Evolutionary conservation across 2,888 invertebrate genomes (phyloP), one percentile per base, ranked within the genome.

Genomic region (Pammene fasciana): DNA sequence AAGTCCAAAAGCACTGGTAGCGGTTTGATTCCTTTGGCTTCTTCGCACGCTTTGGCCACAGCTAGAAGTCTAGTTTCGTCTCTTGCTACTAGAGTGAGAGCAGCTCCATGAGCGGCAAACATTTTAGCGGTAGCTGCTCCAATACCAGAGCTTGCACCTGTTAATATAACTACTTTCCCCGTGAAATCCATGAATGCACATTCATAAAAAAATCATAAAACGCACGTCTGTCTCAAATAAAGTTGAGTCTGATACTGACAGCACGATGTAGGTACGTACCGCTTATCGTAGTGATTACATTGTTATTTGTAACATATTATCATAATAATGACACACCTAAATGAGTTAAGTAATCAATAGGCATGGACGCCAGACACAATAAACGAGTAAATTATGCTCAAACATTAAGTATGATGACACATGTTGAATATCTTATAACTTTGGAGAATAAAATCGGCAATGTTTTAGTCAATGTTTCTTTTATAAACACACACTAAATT

Each of bases 101-200:
- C 43, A 9, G 73, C 72, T 8, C 74, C 73, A 16, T 71, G 54
- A 9, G 52, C 45, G 9, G 73, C 74, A 38, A 74, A 72, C 46
- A 67, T 50, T 16, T 68, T 67, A 0, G 74, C 74, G 7, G 72
- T 65, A 11, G 71, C 68, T 7, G 74, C 73, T 9, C 74, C 74
- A 3, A 73, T 72, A 34, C 74, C 74, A 6, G 72, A 71, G 46
- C 72, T 72, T 0, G 73, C 74, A 3, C 74, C 74, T 3, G 74
- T 74, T 38, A 74, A 59, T 38, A 74, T 59, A 2, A 72, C 70
- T 14, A 74, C 73, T 65, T 70, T 74, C 13, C 72, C 67, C 9
- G 70, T 67, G 56, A 74, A 74, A 65, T 71, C 68, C 73, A 74
- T 74, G n/a, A 6, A 11, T 55, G 52, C 18, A 50, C 38, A 57